Conservation (phyloP, 2,113 vertebrate species). For the Chauna torquata region DNA sequence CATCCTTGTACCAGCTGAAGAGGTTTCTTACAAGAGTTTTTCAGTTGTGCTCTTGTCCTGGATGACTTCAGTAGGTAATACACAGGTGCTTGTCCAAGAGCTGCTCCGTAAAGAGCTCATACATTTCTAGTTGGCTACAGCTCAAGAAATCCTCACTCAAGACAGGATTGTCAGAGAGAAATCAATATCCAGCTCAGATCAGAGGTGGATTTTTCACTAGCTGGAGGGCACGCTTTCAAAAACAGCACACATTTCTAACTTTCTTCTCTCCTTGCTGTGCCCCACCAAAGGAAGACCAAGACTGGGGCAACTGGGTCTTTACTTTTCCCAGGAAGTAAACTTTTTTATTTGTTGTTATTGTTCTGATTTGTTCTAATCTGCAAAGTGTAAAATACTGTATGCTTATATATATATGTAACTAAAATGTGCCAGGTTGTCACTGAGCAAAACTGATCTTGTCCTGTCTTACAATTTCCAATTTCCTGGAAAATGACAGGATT, state of each 20-base stretch:
- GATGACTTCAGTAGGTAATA: background rate
- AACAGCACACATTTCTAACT: background rate
- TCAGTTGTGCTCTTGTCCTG: background rate
- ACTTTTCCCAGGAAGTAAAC: background rate
- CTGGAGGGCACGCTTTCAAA: background rate
- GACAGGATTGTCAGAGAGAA: background rate
- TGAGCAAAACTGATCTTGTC: background rate
- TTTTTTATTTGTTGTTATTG: background rate
- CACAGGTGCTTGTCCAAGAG: background rate
- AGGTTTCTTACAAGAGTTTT: background rate
- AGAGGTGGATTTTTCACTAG: background rate
- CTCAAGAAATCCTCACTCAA: background rate
- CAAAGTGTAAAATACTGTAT: background rate
- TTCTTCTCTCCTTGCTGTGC: background rate
- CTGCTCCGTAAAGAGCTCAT: background rate
- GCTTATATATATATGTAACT: too few species aligned
- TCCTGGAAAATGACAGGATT: background rate
- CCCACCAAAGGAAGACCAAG: background rate
- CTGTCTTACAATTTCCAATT: background rate
- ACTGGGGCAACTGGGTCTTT: background rate
- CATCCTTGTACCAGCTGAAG: background rate
- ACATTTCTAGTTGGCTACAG: background rate
- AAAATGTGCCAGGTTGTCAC: background rate
- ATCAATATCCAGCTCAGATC: background rate
- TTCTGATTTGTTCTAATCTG: background rate